phyloP scores from a whole-genome alignment of 1,140 invertebrate species.

The Cydia amplana region DNA sequence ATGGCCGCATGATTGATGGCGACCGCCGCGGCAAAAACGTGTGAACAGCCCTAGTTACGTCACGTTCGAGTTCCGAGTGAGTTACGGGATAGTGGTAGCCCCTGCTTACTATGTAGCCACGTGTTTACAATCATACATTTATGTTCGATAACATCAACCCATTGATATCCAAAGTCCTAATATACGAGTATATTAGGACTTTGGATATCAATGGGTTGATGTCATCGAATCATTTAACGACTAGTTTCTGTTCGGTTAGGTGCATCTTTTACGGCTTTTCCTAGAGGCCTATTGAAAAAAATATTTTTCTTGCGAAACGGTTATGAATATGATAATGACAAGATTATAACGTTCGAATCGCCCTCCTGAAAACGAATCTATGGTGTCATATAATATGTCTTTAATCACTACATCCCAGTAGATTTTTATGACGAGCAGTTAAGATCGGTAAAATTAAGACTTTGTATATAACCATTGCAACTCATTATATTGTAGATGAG shows the following conservation, averaged over 20 bases:
- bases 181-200: too few relatives aligned
- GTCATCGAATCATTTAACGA: constrained; percentile 36
- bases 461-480: not conserved
- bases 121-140: too few relatives aligned
- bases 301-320: too few relatives aligned
- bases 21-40: constrained; percentile 37
- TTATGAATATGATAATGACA: too few relatives aligned
- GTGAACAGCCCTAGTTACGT: constrained; percentile 34
- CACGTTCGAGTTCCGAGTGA: constrained; percentile 19
- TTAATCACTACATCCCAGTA: constrained; percentile 22
- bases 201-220: too few relatives aligned
- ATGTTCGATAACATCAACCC: constrained; percentile 35
- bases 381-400: not conserved
- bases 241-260: too few relatives aligned
- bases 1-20: constrained; percentile 37
- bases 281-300: too few relatives aligned
- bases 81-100: not conserved
- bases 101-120: constrained; percentile 3
- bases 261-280: too few relatives aligned
- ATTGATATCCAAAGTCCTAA: too few relatives aligned
- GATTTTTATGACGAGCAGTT: not conserved
- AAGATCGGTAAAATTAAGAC: not conserved
- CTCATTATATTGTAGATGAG: too few relatives aligned
- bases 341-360: too few relatives aligned
- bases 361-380: too few relatives aligned